Conservation (phyloP, 2,113 vertebrate genomes). For the Aegithalos caudatus region DNA sequence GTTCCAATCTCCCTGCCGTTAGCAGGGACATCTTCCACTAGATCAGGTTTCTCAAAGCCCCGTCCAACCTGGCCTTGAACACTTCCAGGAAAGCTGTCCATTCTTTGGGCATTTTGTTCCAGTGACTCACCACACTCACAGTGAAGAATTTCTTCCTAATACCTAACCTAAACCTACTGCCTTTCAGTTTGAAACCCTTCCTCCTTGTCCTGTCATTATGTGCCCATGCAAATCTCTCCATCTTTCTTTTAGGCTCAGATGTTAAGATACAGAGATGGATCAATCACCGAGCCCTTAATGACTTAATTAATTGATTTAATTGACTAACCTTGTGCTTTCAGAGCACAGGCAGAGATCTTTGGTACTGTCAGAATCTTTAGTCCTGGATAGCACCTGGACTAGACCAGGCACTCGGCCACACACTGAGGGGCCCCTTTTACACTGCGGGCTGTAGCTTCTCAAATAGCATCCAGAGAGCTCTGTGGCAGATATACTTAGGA, state of each 20-base stretch:
- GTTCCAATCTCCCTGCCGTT: background rate
- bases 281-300: background rate
- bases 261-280: background rate
- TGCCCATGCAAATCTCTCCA: background rate
- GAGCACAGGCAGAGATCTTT: background rate
- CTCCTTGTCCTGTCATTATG: background rate
- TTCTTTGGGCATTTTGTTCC: background rate
- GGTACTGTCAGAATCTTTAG: background rate
- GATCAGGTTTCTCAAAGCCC: background rate
- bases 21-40: background rate
- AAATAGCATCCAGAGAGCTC: background rate
- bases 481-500: background rate
- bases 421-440: accelerated
- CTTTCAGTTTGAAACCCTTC: background rate
- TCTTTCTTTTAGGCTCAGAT: background rate
- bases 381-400: background rate
- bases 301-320: background rate
- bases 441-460: background rate
- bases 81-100: background rate
- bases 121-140: background rate
- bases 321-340: background rate
- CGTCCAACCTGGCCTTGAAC: background rate
- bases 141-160: background rate
- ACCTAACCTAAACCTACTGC: background rate
- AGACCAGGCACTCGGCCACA: background rate